Evolutionary conservation across 35 echinoderm and acorn worm species (phyloP), one percentile per base, ranked within the genome.

Genomic region (Stichopus chloronotus): DNA sequence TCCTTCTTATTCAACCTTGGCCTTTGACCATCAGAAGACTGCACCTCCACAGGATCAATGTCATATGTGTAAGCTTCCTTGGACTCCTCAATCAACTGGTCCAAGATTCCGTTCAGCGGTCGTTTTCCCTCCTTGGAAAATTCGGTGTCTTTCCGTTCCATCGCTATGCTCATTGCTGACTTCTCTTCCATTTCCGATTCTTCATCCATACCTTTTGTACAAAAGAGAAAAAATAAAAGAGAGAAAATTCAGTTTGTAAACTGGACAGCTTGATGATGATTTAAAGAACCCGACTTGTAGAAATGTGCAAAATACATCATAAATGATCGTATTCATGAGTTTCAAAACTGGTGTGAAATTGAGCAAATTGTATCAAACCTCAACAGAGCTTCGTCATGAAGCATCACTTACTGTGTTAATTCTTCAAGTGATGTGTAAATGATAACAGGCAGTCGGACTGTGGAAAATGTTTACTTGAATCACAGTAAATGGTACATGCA

Each of bases 61-160:
- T 74, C 69, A n/a, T 81, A 81, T 22, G 78, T 81, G 52, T 52
- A 81, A 81, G 78, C 78, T 53, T 81, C 78, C 52, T 81, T 81
- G 78, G 78, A 81, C 78, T 81, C 78, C 78, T 81, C 78, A 19
- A 81, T 81, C 17, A 81, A 52, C 78, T 81, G 78, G 77, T 79
- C 77, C 22, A 79, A 79, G 77, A 79, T 79, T 21, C 77, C 77
- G 22, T 79, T 79, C 22, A 79, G 77, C 0, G 77, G 77, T 79
- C 77, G 77, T 79, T 79, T 79, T 21, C 77, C 77, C 22, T 79
- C 77, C 22, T 1, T 79, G 77, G 22, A 79, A 19, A 13, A 13
- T 79, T 79, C 77, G 8, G 77, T 21, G 22, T 79, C 77, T 8
- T 79, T 79, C 77, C 22, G 14, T 21, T 79, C 77, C 14, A 19